Conservation (phyloP, 2,888 invertebrate species). For the Lepidonotus clava region DNA sequence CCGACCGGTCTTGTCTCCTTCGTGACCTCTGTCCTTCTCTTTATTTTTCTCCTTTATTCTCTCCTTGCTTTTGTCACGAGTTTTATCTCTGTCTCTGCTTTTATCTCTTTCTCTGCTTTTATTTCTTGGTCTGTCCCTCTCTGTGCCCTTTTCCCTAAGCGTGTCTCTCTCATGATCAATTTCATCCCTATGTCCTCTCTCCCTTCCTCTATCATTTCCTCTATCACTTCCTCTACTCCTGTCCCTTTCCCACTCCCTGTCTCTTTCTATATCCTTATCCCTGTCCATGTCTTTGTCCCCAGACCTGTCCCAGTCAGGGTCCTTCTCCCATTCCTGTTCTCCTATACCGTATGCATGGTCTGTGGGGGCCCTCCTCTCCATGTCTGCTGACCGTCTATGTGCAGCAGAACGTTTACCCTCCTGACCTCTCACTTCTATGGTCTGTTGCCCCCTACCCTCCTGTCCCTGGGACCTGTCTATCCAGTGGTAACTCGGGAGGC, state of each 20-base stretch:
- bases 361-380: background rate
- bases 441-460: background rate
- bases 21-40: background rate
- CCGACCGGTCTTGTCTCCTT: background rate
- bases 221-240: background rate
- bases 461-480: background rate
- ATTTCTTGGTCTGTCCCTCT: background rate
- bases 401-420: no score
- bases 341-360: background rate
- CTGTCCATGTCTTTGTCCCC: background rate
- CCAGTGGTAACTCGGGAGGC: conserved; percentile 46
- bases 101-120: conserved; percentile 17
- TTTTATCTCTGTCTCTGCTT: background rate
- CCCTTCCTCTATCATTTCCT: background rate
- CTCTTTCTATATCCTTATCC: background rate
- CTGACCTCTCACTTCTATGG: no score
- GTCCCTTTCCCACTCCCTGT: background rate
- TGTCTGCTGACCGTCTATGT: background rate
- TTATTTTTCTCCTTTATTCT: background rate
- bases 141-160: background rate
- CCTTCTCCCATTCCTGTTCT: background rate
- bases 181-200: background rate
- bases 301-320: background rate
- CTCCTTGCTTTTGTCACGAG: conserved; percentile 15
- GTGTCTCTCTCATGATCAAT: background rate